Base-by-base conservation (phyloP, 1,140 invertebrate species). In the Bombus sibiricus region DNA sequence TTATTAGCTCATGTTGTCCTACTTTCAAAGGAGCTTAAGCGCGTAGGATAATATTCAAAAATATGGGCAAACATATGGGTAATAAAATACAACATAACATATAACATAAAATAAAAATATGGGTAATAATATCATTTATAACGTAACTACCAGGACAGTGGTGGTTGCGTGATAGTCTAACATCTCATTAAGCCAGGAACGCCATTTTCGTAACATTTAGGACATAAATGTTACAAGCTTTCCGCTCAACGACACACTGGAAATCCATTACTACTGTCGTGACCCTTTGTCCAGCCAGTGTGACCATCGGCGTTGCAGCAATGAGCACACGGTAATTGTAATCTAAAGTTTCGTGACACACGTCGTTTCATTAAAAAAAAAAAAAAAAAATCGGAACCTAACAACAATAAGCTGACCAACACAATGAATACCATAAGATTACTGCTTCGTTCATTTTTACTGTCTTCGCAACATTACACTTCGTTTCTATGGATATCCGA, bases 231-330 rank as follows among this genome's bases (percentile, higher is more conserved):
- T 88, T 83, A 82, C 77, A 69, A 64, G 66, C 74, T 71, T 37
- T 78, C 57, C 47, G 41, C 66, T 47, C 53, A 89, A 84, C 83
- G 78, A 73, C 88, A 69, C 71, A 32, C 74, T 47, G 77, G 59
- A 85, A 89, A 88, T 92, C 88, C 90, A 90, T 89, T 92, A 89
- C 90, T 88, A 84, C 68, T 32, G 68, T 47, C 64, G 41, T 62
- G 77, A 83, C 59, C 53, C 22, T 25, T 32, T 47, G 22, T 47
- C 57, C 32, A 15, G 34, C 25, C 15, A 28, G 47, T 32, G 37
- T 72, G 76, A 77, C 83, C 66, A 77, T 88, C 62, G 72, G 41
- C 57, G 53, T 84, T n/a, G 22, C 68, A 28, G 64, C 85, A 78
- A 86, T 57, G 68, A 22, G 32, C 80, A n/a, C 25, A 47, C 64